phyloP scores from a whole-genome alignment of 2,888 invertebrate genomes.

The Baccha elongata region DNA sequence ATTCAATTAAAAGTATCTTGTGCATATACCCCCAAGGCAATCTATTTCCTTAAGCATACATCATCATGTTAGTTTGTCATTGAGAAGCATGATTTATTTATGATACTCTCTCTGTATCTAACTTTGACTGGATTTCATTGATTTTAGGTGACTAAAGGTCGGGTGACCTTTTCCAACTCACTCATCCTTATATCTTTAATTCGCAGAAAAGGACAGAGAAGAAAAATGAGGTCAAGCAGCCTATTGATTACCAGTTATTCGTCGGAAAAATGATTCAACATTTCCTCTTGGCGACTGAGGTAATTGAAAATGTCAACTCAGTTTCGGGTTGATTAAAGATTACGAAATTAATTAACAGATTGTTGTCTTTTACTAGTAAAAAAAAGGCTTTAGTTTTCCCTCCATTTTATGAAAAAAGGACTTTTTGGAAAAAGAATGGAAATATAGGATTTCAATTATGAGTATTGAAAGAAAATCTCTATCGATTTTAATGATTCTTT shows the following conservation, averaged over 20 bases:
- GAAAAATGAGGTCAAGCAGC: not conserved
- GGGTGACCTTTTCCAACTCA: not conserved
- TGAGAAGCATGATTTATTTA: slow-evolving; percentile 22
- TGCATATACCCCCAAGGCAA: slow-evolving; percentile 11
- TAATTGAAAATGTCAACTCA: slow-evolving; percentile 23
- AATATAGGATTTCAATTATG: too few species aligned
- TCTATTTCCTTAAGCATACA: slow-evolving; percentile 12
- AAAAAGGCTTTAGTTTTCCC: too few species aligned
- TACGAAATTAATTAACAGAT: slow-evolving; percentile 34
- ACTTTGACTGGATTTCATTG: slow-evolving; percentile 13
- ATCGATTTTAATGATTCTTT: too few species aligned
- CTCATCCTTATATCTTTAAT: not conserved
- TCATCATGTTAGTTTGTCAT: not conserved
- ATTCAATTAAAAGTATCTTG: slow-evolving; percentile 41
- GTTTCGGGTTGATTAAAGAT: slow-evolving; percentile 26
- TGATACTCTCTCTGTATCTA: not conserved
- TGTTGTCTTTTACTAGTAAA: too few species aligned
- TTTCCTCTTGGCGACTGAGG: not conserved
- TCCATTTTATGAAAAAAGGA: too few species aligned
- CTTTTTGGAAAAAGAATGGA: too few species aligned
- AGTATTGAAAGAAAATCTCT: too few species aligned
- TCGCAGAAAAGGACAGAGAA: not conserved
- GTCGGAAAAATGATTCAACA: not conserved
- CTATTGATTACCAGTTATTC: slow-evolving; percentile 28
- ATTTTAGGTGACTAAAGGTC: not conserved